Base-by-base conservation (phyloP, 92 coral and sea anemone species). In the Epizoanthus stellaris region DNA sequence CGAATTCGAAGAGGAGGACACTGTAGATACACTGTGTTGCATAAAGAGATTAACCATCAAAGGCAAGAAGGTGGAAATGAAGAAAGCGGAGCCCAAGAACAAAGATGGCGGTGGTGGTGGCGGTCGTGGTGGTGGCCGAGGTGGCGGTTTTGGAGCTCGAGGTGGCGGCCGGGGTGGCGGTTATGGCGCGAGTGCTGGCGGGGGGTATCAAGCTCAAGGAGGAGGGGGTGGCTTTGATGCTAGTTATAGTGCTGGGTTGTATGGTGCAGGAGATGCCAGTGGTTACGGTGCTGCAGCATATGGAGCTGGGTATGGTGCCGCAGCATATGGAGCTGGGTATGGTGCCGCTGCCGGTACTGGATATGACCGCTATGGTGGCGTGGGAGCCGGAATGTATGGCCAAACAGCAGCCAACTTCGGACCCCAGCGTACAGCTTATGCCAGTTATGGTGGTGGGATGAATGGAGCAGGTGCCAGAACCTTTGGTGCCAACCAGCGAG, bases 11-110 rank as follows among this genome's bases (percentile, higher is more conserved):
- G 25, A 71, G 6, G 90, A 83, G 9, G 92, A 92, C 80, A 89
- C 84, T 3, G 92, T 89, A 0, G 95, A 92, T 68, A 92, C 89
- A 3, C 49, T 92, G 19, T 90, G 84, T 25, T 86, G 89, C n/a
- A 70, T 89, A 75, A 89, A 80, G 74, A 85, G 61, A 30, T 56
- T 92, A 47, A 75, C 73, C 52, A 68, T 92, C 74, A 76, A 19
- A 45, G 95, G 95, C 60, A 90, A 89, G 25, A 42, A 68, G 43
- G 95, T 76, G 0, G 95, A 92, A 83, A 63, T 87, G 70, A 92
- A 92, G 85, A 92, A 92, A 66, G 92, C 95, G 4, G 93, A 89
- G 34, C 91, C 92, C 16, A 86, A 86, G 63, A 91, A 87, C 25
- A 67, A 70, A 6, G 90, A 88, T 2, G 88, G 87, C 17, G 62